Base-by-base conservation (phyloP, 2,113 vertebrate genomes). In the Aramus guarauna region DNA sequence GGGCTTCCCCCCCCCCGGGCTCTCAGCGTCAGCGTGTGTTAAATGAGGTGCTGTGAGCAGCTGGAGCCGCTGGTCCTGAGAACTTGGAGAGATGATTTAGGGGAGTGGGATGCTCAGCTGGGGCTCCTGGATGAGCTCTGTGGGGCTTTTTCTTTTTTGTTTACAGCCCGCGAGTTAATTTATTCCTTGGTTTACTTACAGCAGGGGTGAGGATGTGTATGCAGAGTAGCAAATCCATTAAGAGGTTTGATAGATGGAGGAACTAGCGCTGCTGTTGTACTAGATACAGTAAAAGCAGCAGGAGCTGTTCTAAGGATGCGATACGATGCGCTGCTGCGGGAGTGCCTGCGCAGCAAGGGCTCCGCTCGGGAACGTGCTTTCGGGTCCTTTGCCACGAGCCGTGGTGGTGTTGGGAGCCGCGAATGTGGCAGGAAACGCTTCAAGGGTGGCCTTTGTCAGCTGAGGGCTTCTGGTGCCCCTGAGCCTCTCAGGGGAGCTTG, bases 111-210 rank as follows among this genome's bases (percentile, higher is more conserved):
- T 39, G 68, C 79, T 73, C 91, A 37, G 80, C 56, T 32, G 87
- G 82, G 50, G 59, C 6, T 64, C 41, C 80, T 52, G 59, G 16
- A 34, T 53, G 80, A 72, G 86, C 89, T 47, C 63, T 23, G 59
- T 20, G 68, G 74, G 69, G 16, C 3, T 59, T 67, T n/a, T 58
- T 45, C 24, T 45, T 67, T 81, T 76, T 77, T 39, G 55, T 90
- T 90, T 94, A 87, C 64, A 56, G 55, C 73, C 69, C 3, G 37
- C 37, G 59, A 71, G 83, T 72, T 87, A 63, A 87, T 95, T 84
- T 86, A 68, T 73, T 56, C 79, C 48, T 45, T 7, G 20, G 85
- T 84, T 94, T 95, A 62, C 93, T 83, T 87, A 56, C 89, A 93
- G 88, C 78, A 48, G 88, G 78, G 45, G 78, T 56, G 78, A 88